Conservation (phyloP, 1,140 invertebrate species). For the Caenorhabditis briggsae region DNA sequence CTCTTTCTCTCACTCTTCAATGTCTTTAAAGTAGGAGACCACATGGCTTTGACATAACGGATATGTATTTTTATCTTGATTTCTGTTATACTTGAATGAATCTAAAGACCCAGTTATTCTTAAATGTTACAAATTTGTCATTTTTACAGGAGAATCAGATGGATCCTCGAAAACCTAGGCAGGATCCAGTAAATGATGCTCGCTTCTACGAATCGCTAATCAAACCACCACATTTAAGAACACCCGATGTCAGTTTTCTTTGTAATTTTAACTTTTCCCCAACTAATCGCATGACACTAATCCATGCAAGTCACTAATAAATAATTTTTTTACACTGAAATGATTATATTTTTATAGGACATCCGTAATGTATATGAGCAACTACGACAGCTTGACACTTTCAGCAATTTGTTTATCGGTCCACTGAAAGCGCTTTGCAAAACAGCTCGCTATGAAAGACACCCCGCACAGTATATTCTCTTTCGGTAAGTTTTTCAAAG, state of each 20-base stretch:
- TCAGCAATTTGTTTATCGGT: conserved; percentile 62
- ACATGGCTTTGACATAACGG: not conserved
- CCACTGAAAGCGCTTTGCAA: conserved; percentile 65
- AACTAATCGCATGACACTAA: not conserved
- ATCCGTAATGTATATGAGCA: conserved; percentile 65
- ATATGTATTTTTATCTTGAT: not conserved
- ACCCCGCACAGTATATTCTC: conserved; percentile 65
- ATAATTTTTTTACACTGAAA: not conserved
- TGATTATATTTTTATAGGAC: conserved; percentile 53
- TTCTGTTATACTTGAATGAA: not conserved
- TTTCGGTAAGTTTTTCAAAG: conserved; percentile 60
- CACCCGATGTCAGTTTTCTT: conserved; percentile 60
- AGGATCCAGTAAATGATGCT: conserved; percentile 68
- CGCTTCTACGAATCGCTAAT: conserved; percentile 67
- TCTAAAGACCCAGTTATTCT: too few species aligned
- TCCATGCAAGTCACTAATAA: not conserved
- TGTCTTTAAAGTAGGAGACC: not conserved
- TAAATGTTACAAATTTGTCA: not conserved
- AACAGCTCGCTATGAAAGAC: conserved; percentile 64
- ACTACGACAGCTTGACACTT: conserved; percentile 66
- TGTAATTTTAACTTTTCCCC: not conserved
- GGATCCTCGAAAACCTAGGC: conserved; percentile 43
- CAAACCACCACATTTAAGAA: conserved; percentile 63
- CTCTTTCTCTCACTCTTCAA: conserved; percentile 1
- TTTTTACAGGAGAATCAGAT: conserved; percentile 23